Evolutionary conservation across 2,113 vertebrate species (phyloP), one percentile per base, ranked within the genome.

Genomic region (Poeciliopsis prolifica): DNA sequence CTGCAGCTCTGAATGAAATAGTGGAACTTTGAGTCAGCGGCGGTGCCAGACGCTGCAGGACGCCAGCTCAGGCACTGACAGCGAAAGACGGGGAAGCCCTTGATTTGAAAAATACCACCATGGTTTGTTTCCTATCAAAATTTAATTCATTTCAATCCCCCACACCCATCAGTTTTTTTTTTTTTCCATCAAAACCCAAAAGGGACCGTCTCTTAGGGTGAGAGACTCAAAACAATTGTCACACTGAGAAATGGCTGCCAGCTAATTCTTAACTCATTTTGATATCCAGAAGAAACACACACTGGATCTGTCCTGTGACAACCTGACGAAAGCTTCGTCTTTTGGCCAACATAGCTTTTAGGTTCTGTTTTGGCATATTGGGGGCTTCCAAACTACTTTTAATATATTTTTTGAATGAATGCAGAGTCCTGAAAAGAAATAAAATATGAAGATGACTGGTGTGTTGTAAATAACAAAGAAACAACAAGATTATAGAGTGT

Each of bases 51-150:
- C 58, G 78, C 77, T 72, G 74, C 68, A 70, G 81, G 82, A 85
- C 3, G 31, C 85, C 81, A 86, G 80, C 66, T 68, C 60, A 86
- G 81, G 89, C 82, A 82, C 74, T 71, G 73, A 85, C 69, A 85
- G 80, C 33, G 65, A 75, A 68, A 86, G 60, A 83, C 66, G 80
- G 90, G 91, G 83, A 91, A 90, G 78, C 91, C 89, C 91, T 89
- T 79, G 71, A 79, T 87, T 81, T 86, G 76, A 91, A 89, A 89
- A 89, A 90, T 73, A 87, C 78, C 76, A 70, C 63, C 5, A 6
- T 64, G 68, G 71, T 61, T 85, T 88, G 86, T 85, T 89, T 89
- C 69, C 86, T 78, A 86, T 89, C 82, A 88, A 90, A 88, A 86
- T 64, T 65, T 81, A 80, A 81, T 91, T 87, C 87, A 79, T 90